Base-by-base conservation (phyloP, 2,888 invertebrate species). In the Apodemia hepburni region DNA sequence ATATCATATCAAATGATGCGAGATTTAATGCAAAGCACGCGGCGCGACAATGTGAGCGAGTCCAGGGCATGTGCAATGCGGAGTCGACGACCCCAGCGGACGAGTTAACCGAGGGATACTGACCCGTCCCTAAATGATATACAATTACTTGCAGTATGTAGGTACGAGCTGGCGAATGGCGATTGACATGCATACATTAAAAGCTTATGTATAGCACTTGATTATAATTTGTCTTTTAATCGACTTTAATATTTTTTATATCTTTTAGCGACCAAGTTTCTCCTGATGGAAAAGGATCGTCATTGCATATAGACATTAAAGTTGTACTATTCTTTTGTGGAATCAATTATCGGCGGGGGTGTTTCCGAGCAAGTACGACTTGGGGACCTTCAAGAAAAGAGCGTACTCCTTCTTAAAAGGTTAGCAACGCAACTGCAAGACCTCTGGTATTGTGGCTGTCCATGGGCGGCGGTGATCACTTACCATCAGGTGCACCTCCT, bases 51-150 rank as follows among this genome's bases (percentile, higher is more conserved):
- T 81, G 78, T 81, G 80, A 78, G 77, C 78, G 76, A 80, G 68
- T 79, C 84, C 83, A 81, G 82, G 76, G 51, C 77, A 65, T 62
- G 66, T 72, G 70, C 69, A 72, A 75, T 75, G 74, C 79, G 81
- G 78, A 77, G 73, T 87, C 86, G 79, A 78, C 76, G 88, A 73
- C 85, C 87, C 29, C 61, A 22, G 76, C 70, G 75, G 79, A 77
- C 80, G 79, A 80, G 79, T 78, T 78, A 79, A 80, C 79, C 75
- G 77, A 77, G 76, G 84, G 81, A 81, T 82, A 85, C 80, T 84
- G 85, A 86, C 66, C 68, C 67, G 66, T 66, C 66, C 71, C 70
- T 68, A 80, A 81, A 69, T 65, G 77, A 61, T 60, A 60, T 58
- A 61, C 49, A 64, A 59, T 35, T 58, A 64, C 49, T 64, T 62